Conservation (phyloP, 2,888 invertebrate genomes). For the Tipula lateralis region DNA sequence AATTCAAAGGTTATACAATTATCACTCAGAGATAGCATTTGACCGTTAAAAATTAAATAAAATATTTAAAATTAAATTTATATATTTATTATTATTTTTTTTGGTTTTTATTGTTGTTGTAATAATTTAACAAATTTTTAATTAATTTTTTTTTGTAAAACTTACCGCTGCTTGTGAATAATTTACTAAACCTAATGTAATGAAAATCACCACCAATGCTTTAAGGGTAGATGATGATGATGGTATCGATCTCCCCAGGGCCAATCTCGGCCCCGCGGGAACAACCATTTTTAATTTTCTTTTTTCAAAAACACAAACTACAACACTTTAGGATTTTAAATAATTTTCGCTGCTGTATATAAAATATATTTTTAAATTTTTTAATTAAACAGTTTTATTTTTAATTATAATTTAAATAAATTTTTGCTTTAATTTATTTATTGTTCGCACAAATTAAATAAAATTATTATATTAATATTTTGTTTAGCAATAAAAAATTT, state of each 20-base stretch:
- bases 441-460: slow-evolving; percentile 3
- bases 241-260: slow-evolving; percentile 28
- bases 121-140: not conserved
- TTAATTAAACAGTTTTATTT: not conserved
- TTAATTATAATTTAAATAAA: slow-evolving; percentile 25
- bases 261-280: slow-evolving; percentile 25
- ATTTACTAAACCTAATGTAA: slow-evolving; percentile 5
- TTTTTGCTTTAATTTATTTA: not conserved
- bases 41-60: not conserved
- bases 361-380: not conserved
- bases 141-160: not conserved
- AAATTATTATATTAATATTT: not conserved
- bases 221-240: not conserved
- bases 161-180: slow-evolving; percentile 25
- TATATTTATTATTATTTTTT: not conserved
- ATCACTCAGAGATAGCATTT: not conserved
- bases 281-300: not conserved
- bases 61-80: not conserved
- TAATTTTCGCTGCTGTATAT: not conserved
- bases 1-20: not conserved
- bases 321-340: not conserved
- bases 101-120: not conserved
- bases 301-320: not conserved
- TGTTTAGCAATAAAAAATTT: not conserved
- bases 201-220: not conserved